Percentiles rank a stretch among this genome's conserved stretches.
These are phyloP conservation scores for Ametastegia equiseti DNA, from an alignment of 2,888 invertebrate genomes.

Conservation along the genomic window DNA sequence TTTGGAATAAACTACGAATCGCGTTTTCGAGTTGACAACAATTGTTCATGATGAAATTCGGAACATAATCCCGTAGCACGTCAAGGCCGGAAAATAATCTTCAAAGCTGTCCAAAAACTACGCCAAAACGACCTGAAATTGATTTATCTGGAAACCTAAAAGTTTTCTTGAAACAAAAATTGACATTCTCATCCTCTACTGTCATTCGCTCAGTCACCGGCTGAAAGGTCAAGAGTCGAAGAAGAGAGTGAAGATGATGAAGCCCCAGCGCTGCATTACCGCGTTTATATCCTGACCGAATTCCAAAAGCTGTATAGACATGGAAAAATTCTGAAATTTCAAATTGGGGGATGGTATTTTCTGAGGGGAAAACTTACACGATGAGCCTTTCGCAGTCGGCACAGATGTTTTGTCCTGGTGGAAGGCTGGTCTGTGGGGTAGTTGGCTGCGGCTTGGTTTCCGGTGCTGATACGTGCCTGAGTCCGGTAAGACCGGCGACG, in stretches of 20 bases:
- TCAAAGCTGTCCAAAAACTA: too few species aligned
- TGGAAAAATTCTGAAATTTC: constrained; percentile 11
- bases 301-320: not conserved
- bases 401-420: constrained; percentile 95
- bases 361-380: constrained; percentile 86
- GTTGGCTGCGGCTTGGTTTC: constrained; percentile 78
- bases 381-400: constrained; percentile 98
- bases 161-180: too few species aligned
- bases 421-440: constrained; percentile 82
- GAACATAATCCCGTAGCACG: too few species aligned
- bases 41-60: too few species aligned
- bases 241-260: constrained; percentile 29
- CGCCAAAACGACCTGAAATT: too few species aligned
- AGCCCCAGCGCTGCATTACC: constrained; percentile 16
- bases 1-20: too few species aligned
- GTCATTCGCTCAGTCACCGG: constrained; percentile 12
- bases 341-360: constrained; percentile 6
- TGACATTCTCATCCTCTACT: not conserved
- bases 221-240: not conserved
- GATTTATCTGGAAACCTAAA: too few species aligned
- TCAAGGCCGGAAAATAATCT: too few species aligned
- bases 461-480: constrained; percentile 88
- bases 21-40: too few species aligned
- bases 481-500: constrained; percentile 77
- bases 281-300: not conserved